Conservation (phyloP, 2,113 vertebrate species). For the Fulica atra region DNA sequence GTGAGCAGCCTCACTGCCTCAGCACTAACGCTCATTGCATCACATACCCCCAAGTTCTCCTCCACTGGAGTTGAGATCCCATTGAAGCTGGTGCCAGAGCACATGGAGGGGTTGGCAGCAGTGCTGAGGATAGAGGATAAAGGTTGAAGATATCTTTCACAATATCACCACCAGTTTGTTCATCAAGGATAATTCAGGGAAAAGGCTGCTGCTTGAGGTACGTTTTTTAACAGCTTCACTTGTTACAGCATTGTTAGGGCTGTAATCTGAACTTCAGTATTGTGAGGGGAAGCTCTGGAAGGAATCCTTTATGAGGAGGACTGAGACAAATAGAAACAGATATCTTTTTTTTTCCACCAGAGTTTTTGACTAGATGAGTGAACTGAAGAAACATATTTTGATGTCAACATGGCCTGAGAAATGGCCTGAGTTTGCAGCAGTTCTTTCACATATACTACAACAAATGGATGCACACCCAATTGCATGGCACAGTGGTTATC, state of each 20-base stretch:
- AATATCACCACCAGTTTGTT: not conserved
- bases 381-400: not conserved
- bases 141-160: not conserved
- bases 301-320: not conserved
- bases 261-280: not conserved
- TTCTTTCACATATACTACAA: not conserved
- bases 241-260: not conserved
- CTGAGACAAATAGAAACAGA: not conserved
- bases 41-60: not conserved
- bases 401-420: not conserved
- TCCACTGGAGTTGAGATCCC: not conserved
- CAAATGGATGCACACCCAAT: not conserved
- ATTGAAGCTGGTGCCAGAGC: slow-evolving; percentile 12
- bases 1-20: not conserved
- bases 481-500: not conserved
- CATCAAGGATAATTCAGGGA: not conserved
- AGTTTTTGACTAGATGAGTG: not conserved
- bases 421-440: not conserved
- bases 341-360: not conserved
- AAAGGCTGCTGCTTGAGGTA: not conserved
- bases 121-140: not conserved
- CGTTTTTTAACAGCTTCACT: not conserved
- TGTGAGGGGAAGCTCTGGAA: not conserved
- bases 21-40: not conserved
- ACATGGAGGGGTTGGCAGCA: not conserved